phyloP scores from a whole-genome alignment of 2,888 invertebrate genomes.

The Ommatoiulus sabulosus region DNA sequence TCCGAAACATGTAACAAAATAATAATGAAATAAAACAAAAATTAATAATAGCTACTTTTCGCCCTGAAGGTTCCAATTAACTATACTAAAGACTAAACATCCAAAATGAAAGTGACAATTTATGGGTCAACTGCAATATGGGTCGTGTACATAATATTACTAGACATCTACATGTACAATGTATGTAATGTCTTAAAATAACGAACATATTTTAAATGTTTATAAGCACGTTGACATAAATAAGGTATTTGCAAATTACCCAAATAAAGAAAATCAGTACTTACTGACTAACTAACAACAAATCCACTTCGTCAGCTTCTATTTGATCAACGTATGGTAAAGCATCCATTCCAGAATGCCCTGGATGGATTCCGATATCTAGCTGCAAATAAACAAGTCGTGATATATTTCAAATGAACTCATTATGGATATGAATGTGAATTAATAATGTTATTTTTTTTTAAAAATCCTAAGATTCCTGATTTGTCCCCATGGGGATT shows the following conservation, averaged over 20 bases:
- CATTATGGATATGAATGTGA: too few species aligned
- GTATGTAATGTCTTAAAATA: too few species aligned
- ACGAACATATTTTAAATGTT: too few species aligned
- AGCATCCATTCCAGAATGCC: conserved; percentile 96
- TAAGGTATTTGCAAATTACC: not conserved
- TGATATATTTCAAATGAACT: not conserved
- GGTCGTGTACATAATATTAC: too few species aligned
- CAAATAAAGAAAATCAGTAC: conserved; percentile 64
- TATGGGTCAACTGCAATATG: not conserved
- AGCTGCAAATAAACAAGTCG: conserved; percentile 70
- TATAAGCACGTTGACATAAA: not conserved
- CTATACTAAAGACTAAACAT: not conserved
- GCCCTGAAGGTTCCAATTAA: conserved; percentile 38
- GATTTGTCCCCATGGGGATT: too few species aligned
- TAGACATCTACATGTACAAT: too few species aligned
- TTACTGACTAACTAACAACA: conserved; percentile 94
- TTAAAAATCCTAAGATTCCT: too few species aligned
- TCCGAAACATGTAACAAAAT: too few species aligned
- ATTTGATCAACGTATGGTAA: conserved; percentile 97
- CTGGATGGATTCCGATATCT: conserved; percentile 99
- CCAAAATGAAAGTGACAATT: not conserved
- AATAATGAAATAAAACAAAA: not conserved
- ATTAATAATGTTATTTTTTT: too few species aligned
- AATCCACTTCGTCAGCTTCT: conserved; percentile 96
- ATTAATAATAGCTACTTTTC: conserved; percentile 50